These are phyloP conservation scores for Phortica magna DNA, from an alignment of 2,888 invertebrate species.

Conservation along the genomic window DNA sequence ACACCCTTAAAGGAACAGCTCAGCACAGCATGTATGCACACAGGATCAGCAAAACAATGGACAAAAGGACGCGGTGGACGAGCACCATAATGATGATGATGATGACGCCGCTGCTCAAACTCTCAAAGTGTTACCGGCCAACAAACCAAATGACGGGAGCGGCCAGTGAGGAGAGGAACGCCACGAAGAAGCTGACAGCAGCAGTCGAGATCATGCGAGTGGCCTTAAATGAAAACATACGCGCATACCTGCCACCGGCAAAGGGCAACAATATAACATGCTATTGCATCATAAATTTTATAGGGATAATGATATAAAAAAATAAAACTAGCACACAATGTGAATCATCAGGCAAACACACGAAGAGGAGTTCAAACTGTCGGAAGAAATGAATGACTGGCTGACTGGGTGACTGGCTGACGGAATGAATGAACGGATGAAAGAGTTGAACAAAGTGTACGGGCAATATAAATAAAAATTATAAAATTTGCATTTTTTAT, in stretches of 20 bases:
- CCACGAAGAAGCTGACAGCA: neutral
- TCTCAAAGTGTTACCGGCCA: neutral
- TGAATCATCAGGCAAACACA: conserved; percentile 57
- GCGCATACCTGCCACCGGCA: conserved; percentile 31
- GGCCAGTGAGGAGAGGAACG: neutral
- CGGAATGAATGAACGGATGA: neutral
- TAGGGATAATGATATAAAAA: conserved; percentile 46
- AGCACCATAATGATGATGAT: neutral
- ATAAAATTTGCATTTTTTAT: conserved; percentile 29
- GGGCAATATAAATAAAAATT: conserved; percentile 42
- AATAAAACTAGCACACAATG: conserved; percentile 53
- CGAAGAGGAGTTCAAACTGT: neutral
- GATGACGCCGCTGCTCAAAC: neutral
- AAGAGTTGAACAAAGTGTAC: conserved; percentile 22
- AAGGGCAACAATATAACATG: conserved; percentile 47
- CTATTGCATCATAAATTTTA: conserved; percentile 71
- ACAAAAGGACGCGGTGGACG: neutral
- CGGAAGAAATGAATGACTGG: conserved; percentile 13
- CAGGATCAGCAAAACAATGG: conserved; percentile 9
- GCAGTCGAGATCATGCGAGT: neutral
- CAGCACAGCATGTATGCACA: neutral
- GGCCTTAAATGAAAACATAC: conserved; percentile 13
- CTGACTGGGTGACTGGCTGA: no score
- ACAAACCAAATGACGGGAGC: neutral
- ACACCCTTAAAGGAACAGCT: conserved; percentile 2